These are phyloP conservation scores for Nebria ingens DNA, from an alignment of 1,140 invertebrate species.

Conservation along the genomic window DNA sequence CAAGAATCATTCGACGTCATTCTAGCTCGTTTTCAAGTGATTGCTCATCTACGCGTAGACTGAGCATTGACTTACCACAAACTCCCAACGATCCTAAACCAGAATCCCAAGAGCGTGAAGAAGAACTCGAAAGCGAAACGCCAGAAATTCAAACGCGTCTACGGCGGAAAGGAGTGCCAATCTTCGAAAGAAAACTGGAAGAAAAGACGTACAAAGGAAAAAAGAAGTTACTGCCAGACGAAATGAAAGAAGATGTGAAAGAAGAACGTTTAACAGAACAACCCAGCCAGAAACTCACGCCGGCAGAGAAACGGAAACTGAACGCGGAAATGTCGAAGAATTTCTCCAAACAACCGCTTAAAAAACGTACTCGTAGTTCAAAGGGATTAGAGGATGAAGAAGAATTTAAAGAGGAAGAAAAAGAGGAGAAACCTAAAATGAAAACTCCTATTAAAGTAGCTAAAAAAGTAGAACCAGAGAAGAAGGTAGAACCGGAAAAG, in stretches of 20 bases:
- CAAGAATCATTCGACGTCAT: constrained; percentile 66
- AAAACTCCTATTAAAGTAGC: constrained; percentile 17
- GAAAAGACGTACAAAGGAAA: constrained; percentile 23
- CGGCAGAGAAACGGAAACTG: constrained; percentile 26
- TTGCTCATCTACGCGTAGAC: constrained; percentile 38
- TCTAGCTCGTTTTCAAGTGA: constrained; percentile 72
- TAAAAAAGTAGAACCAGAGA: constrained; percentile 25
- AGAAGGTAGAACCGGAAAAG: constrained; percentile 21
- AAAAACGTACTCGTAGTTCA: constrained; percentile 18
- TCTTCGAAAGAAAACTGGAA: constrained; percentile 22
- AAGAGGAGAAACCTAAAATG: constrained; percentile 19
- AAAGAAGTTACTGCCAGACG: constrained; percentile 12
- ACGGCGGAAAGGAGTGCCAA: constrained; percentile 18
- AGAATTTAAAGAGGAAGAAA: constrained; percentile 22
- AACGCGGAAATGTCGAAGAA: constrained; percentile 6
- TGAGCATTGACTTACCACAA: constrained; percentile 18
- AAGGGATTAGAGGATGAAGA: constrained; percentile 20
- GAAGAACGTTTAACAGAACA: constrained; percentile 20
- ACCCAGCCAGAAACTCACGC: constrained; percentile 21
- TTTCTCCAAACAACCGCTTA: neutral
- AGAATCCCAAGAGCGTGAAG: constrained; percentile 28
- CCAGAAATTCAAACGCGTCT: constrained; percentile 3
- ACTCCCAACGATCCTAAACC: neutral
- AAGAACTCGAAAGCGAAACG: constrained; percentile 20
- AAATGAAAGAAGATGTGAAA: constrained; percentile 16